phyloP scores from a whole-genome alignment of 92 coral and sea anemone species.

The Epizoanthus stellaris region DNA sequence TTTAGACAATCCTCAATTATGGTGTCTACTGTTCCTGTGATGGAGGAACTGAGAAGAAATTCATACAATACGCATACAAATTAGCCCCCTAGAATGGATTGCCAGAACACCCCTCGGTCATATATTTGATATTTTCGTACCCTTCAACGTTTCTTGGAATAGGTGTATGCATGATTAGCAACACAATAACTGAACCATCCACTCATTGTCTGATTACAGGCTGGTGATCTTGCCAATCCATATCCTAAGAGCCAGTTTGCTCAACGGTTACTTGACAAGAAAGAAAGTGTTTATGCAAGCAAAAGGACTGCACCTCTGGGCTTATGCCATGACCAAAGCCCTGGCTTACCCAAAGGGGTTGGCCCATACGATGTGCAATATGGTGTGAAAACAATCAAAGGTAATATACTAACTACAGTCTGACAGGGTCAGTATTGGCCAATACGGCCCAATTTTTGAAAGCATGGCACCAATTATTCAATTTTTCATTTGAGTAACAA shows the following conservation, averaged over 20 bases:
- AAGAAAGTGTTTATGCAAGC: slow-evolving; percentile 85
- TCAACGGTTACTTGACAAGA: slow-evolving; percentile 88
- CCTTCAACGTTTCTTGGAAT: too few species aligned
- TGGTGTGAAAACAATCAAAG: slow-evolving; percentile 93
- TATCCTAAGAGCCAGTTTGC: slow-evolving; percentile 78
- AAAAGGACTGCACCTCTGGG: slow-evolving; percentile 90
- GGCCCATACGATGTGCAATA: slow-evolving; percentile 85
- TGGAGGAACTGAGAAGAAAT: too few species aligned
- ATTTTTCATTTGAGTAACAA: background rate
- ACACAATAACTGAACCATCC: background rate
- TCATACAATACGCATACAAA: too few species aligned
- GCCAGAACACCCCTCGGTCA: too few species aligned
- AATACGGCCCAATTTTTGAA: too few species aligned
- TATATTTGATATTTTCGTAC: too few species aligned
- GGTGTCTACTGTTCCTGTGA: too few species aligned
- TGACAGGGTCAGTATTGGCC: background rate
- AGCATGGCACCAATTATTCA: background rate
- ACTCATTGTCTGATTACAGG: slow-evolving; percentile 53
- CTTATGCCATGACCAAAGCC: slow-evolving; percentile 82
- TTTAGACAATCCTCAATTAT: too few species aligned
- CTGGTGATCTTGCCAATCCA: slow-evolving; percentile 95
- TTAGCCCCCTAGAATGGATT: too few species aligned
- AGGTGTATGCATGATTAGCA: background rate
- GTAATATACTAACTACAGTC: slow-evolving; percentile 23
- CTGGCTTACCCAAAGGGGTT: slow-evolving; percentile 85